A percentile compares a stretch with the other conserved stretches of the same genome.
Conservation (phyloP, 2,797 vertebrate genomes). For the Clamator glandarius region DNA sequence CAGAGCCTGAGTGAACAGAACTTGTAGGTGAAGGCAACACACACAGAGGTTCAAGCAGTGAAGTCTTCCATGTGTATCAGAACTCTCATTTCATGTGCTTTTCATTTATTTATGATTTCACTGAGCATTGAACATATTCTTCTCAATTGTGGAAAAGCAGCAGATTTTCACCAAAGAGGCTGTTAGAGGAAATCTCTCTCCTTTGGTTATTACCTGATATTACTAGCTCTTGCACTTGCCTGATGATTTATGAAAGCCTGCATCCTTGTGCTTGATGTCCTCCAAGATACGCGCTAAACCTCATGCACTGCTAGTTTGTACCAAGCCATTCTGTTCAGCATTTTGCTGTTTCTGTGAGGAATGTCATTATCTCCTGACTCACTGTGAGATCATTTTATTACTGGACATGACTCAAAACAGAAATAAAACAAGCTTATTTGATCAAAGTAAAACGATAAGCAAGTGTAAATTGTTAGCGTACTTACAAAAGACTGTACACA, state of each 20-base stretch:
- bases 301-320: neutral
- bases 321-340: neutral
- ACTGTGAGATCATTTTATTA: neutral
- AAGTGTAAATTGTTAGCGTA: neutral
- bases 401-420: neutral
- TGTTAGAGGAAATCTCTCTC: neutral
- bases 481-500: neutral
- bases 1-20: neutral
- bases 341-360: neutral
- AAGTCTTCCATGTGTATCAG: neutral
- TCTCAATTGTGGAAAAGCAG: neutral
- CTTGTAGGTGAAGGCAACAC: neutral
- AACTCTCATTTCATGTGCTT: neutral
- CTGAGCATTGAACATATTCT: neutral
- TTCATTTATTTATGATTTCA: neutral
- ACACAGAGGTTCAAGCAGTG: rapidly evolving
- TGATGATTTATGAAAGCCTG: neutral
- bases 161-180: neutral
- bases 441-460: neutral
- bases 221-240: neutral
- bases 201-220: neutral
- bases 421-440: neutral
- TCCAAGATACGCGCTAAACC: neutral
- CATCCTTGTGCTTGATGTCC: neutral
- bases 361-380: neutral